phyloP scores from a whole-genome alignment of 2,888 invertebrate species.

The Morpho helenor region DNA sequence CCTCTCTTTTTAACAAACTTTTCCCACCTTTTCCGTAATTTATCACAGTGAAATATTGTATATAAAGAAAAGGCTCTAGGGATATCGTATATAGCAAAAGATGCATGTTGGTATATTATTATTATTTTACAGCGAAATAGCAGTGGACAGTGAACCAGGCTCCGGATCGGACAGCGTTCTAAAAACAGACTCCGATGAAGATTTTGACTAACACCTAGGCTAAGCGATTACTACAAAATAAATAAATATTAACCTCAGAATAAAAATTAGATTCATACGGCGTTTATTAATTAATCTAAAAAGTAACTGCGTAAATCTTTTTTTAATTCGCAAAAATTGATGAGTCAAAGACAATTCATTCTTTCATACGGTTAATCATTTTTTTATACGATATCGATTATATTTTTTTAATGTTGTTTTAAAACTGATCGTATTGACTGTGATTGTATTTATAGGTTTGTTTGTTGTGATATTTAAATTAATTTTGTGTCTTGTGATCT shows the following conservation, averaged over 20 bases:
- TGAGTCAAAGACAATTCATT: background rate
- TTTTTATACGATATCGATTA: constrained; percentile 5
- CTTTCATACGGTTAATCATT: background rate
- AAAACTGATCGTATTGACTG: constrained; percentile 15
- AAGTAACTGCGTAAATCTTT: no score
- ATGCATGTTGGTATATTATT: background rate
- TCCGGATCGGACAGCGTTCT: constrained; percentile 73
- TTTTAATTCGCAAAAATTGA: no score
- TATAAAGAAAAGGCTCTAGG: no score
- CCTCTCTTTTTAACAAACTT: no score
- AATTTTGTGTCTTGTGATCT: constrained; percentile 70
- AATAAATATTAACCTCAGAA: constrained; percentile 2
- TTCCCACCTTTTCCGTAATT: no score
- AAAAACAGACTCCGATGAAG: constrained; percentile 73
- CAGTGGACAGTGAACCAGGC: constrained; percentile 66
- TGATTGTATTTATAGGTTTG: constrained; percentile 20
- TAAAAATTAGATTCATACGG: background rate
- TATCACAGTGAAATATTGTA: no score
- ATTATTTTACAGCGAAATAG: constrained; percentile 49
- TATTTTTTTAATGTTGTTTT: constrained; percentile 1
- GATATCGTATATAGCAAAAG: no score
- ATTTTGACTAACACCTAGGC: constrained; percentile 51
- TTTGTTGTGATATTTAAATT: constrained; percentile 48
- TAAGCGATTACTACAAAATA: constrained; percentile 7
- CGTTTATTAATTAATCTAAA: no score